Conservation (phyloP, 2,888 invertebrate species). For the Pharmacophagus antenor region DNA sequence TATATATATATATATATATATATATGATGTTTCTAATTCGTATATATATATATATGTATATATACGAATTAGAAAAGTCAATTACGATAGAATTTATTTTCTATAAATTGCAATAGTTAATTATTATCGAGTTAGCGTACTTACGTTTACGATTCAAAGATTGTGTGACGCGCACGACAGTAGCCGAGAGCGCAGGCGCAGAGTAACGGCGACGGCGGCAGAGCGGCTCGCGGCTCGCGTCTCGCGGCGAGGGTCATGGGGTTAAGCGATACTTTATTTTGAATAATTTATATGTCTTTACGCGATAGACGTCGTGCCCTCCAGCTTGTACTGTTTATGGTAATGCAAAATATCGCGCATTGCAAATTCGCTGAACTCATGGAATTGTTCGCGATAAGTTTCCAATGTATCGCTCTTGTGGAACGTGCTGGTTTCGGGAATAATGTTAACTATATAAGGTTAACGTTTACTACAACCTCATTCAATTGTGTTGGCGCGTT, state of each 20-base stretch:
- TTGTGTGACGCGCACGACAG: conserved; percentile 30
- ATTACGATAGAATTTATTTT: not conserved
- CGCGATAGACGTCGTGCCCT: conserved; percentile 79
- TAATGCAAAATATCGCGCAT: conserved; percentile 79
- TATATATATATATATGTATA: too few relatives aligned
- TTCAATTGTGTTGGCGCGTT: conserved; percentile 23
- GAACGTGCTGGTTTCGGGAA: conserved; percentile 34
- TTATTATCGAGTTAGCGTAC: conserved; percentile 6
- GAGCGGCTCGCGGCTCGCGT: conserved; percentile 45
- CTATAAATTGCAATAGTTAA: not conserved
- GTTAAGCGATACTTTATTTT: conserved; percentile 82
- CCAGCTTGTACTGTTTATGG: conserved; percentile 78
- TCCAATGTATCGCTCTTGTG: conserved; percentile 57
- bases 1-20: too few relatives aligned
- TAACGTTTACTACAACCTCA: conserved; percentile 29
- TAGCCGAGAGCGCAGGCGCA: conserved; percentile 35
- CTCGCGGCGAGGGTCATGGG: conserved; percentile 62
- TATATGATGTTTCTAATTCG: too few relatives aligned
- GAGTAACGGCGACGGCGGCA: conserved; percentile 34
- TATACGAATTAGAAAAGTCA: too few relatives aligned
- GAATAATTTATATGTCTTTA: conserved; percentile 80
- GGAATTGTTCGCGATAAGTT: conserved; percentile 63
- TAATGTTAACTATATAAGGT: conserved; percentile 28
- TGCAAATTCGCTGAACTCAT: conserved; percentile 78
- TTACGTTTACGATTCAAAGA: conserved; percentile 30